Percentiles rank a stretch among this genome's conserved stretches.
Conservation (phyloP, 2,888 invertebrate genomes). For the Mechanitis mazaeus region DNA sequence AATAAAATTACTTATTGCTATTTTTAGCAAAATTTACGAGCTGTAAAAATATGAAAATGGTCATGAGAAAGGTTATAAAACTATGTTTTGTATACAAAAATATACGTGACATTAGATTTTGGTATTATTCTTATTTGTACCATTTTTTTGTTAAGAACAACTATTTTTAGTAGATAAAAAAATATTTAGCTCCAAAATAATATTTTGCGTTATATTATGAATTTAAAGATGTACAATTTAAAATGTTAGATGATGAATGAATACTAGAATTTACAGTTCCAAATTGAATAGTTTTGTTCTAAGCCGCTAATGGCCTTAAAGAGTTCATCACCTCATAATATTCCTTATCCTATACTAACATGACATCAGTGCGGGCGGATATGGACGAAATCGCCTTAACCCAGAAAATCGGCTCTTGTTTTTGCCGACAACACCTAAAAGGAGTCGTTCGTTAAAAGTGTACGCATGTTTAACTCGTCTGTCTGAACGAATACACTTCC, state of each 20-base stretch:
- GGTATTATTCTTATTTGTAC: too few species aligned
- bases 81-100: constrained; percentile 1
- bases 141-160: too few species aligned
- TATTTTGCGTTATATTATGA: not conserved
- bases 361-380: constrained; percentile 64
- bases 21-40: constrained; percentile 2
- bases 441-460: constrained; percentile 49
- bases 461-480: constrained; percentile 41
- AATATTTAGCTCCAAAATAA: too few species aligned
- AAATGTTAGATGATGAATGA: constrained; percentile 9
- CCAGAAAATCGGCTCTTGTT: constrained; percentile 50
- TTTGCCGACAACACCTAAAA: constrained; percentile 57
- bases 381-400: constrained; percentile 71
- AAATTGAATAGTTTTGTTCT: constrained; percentile 25
- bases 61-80: constrained; percentile 5
- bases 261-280: constrained; percentile 19
- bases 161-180: too few species aligned
- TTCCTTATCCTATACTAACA: constrained; percentile 51
- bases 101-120: not conserved
- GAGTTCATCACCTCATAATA: constrained; percentile 43
- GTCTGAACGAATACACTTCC: constrained; percentile 33
- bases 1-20: constrained; percentile 3
- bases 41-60: constrained; percentile 5
- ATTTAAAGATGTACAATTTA: constrained; percentile 10
- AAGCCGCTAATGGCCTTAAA: constrained; percentile 25